These are phyloP conservation scores for Pogonus chalceus DNA, from an alignment of 1,140 invertebrate genomes.

Conservation along the genomic window DNA sequence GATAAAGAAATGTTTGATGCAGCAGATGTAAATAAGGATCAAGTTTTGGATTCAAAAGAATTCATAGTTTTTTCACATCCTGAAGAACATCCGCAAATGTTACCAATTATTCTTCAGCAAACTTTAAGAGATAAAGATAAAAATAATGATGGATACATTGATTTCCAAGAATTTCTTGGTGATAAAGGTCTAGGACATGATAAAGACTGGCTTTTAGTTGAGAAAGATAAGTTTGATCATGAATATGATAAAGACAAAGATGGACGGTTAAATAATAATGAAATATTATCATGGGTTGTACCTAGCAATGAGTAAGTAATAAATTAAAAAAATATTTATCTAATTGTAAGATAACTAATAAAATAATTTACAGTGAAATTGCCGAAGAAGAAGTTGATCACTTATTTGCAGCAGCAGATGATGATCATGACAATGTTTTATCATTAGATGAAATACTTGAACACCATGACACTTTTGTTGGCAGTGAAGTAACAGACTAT, in stretches of 20 bases:
- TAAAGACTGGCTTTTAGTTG: slow-evolving; percentile 70
- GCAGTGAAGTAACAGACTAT: slow-evolving; percentile 93
- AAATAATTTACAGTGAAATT: slow-evolving; percentile 55
- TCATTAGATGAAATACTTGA: slow-evolving; percentile 78
- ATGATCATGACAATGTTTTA: slow-evolving; percentile 74
- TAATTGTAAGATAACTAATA: not conserved
- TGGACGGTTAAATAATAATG: slow-evolving; percentile 64
- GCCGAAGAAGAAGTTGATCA: slow-evolving; percentile 87
- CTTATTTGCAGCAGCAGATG: slow-evolving; percentile 80
- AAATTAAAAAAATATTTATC: no score
- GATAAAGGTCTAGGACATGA: slow-evolving; percentile 61
- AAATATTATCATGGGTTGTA: slow-evolving; percentile 83
- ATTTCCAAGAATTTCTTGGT: slow-evolving; percentile 75
- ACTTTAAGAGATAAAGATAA: slow-evolving; percentile 77
- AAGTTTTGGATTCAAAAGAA: slow-evolving; percentile 64
- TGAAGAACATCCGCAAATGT: slow-evolving; percentile 86
- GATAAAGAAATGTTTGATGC: slow-evolving; percentile 79
- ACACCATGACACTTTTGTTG: slow-evolving; percentile 88
- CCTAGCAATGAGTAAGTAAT: slow-evolving; percentile 77
- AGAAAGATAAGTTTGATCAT: slow-evolving; percentile 85
- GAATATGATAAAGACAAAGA: slow-evolving; percentile 84
- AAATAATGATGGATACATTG: slow-evolving; percentile 71
- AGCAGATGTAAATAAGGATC: slow-evolving; percentile 81
- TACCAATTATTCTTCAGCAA: slow-evolving; percentile 70
- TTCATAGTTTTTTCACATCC: slow-evolving; percentile 87